Evolutionary conservation across 1,140 invertebrate species (phyloP), one percentile per base, ranked within the genome.

Genomic region (Drosophila ironensis): DNA sequence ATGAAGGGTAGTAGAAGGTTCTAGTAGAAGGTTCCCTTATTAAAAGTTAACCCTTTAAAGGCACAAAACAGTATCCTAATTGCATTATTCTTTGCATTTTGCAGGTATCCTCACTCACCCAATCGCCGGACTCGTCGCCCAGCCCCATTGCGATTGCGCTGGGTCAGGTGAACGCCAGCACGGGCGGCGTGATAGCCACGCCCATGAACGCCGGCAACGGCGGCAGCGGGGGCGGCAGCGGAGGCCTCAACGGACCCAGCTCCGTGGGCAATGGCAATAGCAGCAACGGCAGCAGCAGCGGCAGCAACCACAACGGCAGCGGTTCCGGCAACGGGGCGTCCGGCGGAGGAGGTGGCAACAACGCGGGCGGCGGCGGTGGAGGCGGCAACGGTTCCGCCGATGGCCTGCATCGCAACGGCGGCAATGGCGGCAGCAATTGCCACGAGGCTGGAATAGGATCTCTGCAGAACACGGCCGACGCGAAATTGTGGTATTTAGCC

Each of bases 91-190:
- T 22, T 40, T 14, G 2, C 2, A 11, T 6, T 12, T 20, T 33
- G 84, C 24, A 93, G 91, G 92, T 95, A 70, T 98, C 97, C 60
- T 97, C 96, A 82, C 92, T 97, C 51, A 98, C 97, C 42, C 96
- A 90, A 72, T 96, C 35, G 41, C 96, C 96, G 11, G 96, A 97
- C 90, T 97, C 96, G 44, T 96, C 95, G 47, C 96, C 96, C 33
- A 95, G 94, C 64, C 95, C 95, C 9, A 95, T 95, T 60, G 92
- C 95, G 17, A 93, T 95, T 69, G 94, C 94, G 8, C 91, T 95
- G 25, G 94, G 94, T 44, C 92, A 94, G 70, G 92, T 92, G 28
- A 90, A 88, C 68, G 70, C 76, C 38, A 86, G 72, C 52, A 59
- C 76, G 16, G 76, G 77, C 56, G 82, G 81, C 54, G 84, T 86